Evolutionary conservation across 2,113 vertebrate genomes (phyloP).

Genomic region (Ginglymostoma cirratum): DNA sequence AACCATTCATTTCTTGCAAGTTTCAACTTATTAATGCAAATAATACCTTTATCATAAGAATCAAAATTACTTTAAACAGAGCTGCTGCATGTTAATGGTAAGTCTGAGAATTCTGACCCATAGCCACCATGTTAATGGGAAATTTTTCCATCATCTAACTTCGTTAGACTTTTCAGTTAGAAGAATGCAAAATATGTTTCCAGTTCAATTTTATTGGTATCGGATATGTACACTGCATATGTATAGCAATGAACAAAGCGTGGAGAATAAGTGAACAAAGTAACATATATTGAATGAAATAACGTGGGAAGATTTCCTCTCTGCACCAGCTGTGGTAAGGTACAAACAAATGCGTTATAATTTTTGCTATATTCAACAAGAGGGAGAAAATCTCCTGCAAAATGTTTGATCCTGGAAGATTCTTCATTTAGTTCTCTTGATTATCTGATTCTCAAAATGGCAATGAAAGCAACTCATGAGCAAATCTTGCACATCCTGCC

Average conservation of each 20-base stretch:
- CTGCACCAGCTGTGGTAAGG: background rate
- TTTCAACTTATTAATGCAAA: conserved; percentile 8
- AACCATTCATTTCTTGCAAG: background rate
- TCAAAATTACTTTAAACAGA: background rate
- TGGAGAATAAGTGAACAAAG: background rate
- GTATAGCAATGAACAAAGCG: background rate
- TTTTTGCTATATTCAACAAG: background rate
- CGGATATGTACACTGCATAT: background rate
- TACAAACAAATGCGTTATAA: background rate
- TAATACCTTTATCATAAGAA: background rate
- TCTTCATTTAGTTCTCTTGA: background rate
- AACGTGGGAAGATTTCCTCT: background rate
- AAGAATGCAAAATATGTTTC: background rate
- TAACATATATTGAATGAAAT: background rate
- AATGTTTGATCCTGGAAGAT: background rate
- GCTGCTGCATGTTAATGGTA: too few relatives aligned
- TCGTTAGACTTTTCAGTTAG: background rate
- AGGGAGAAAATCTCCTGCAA: background rate
- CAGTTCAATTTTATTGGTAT: background rate
- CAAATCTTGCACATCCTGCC: too few relatives aligned
- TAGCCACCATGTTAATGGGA: background rate
- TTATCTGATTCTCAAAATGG: background rate
- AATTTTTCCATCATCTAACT: background rate
- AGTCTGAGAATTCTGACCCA: background rate
- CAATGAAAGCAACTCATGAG: too few relatives aligned